Base-by-base conservation (phyloP, 1,140 invertebrate species). In the Drosophila triauraria region DNA sequence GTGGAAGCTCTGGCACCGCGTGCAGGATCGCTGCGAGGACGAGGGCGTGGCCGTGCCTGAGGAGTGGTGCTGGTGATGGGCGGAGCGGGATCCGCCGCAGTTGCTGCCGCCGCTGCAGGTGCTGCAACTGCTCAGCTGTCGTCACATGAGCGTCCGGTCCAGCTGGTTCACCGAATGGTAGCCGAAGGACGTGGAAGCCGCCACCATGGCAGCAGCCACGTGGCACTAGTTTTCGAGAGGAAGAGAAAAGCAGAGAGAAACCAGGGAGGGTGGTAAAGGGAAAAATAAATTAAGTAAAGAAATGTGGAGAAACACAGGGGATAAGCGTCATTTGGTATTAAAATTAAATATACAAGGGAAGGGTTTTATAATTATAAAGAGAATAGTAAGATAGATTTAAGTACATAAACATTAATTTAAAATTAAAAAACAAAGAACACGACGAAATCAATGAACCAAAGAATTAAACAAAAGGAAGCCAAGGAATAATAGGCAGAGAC, bases 91-190 rank as follows among this genome's bases (percentile, higher is more conserved):
- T 27, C 70, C 80, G 32, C 83, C 91, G 75, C 91, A 93, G 80
- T 88, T 92, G 91, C 92, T 93, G 80, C 91, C 92, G 67, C 80
- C 83, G 77, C 92, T 92, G 78, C 92, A 92, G 68, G 92, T 91
- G 81, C 91, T 93, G 79, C 92, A 93, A 79, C 91, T 92, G 85
- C 91, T 93, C 43, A 91, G 91, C 82, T 92, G 90, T 46, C 92
- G 92, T 93, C 92, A 93, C 78, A 93, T 93, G 67, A 93, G 81
- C 50, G 80, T 90, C 48, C 92, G 90, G 50, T 92, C 88, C 65
- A 92, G 78, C 70, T 93, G 91, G 70, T 92, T 92, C 48, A 93
- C 91, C 35, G 91, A 93, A 30, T 91, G 87, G 70, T 93, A 93
- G 70, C 92, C 91, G 44, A 93, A 91, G 56, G 92, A 91, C 15